Evolutionary conservation across 1,140 invertebrate genomes (phyloP), one percentile per base, ranked within the genome.

Genomic region (Cephus cinctus): DNA sequence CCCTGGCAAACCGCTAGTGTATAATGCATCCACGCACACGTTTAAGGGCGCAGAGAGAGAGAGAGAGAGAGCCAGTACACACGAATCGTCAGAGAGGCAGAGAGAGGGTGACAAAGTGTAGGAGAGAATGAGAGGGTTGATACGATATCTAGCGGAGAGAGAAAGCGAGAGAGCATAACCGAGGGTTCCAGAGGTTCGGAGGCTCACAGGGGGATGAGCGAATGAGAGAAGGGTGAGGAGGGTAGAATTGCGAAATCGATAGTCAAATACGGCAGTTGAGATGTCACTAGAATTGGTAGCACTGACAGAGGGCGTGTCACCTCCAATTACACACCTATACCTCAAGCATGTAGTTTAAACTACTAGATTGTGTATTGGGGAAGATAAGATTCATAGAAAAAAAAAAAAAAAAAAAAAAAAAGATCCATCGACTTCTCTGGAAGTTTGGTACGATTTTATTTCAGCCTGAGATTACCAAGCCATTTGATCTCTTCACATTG

Each of bases 1-100:
- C 61, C 46, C 42, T 43, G 53, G 61, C 58, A 63, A 63, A 63
- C 56, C 58, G 41, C 54, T 36, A 48, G 53, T 58, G 56, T 60
- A 63, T 63, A 63, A 63, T 63, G 58, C 58, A 54, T 32, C 47
- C 50, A 55, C 48, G 46, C 44, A 51, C 42, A 18, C 19, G 9
- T n/a, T 36, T 50, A 43, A 35, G 43, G 22, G 20, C 21, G 23
- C 19, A 22, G 20, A 34, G 19, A 18, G 34, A 48, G 16, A 42
- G 47, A 21, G 36, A 11, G n/a, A 39, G 23, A 36, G 47, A 21
- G 36, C n/a, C 16, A 20, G 9, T n/a, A 43, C 43, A 43, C 35
- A 50, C 35, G 20, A 21, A 36, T 25, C 19, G 20, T 45, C 16
- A 18, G 34, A 48, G 16, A 42, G 47, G 20, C 25, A 11, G n/a